Percentiles rank a stretch among this genome's conserved stretches.
phyloP scores from a whole-genome alignment of 2,888 invertebrate species.

The Ectemnius lituratus region DNA sequence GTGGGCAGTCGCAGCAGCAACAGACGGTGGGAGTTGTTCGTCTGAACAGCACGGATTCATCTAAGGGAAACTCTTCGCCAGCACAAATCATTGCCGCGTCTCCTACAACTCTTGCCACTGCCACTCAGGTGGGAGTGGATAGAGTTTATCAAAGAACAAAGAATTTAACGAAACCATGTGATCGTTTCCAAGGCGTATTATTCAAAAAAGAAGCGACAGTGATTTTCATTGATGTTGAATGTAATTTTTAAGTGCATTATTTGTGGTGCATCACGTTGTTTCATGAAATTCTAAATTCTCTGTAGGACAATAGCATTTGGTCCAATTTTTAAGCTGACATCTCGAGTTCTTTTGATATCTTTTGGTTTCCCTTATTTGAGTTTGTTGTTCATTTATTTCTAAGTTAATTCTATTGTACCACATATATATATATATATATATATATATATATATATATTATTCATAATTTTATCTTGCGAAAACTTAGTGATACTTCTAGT shows the following conservation, averaged over 20 bases:
- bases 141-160: conserved; percentile 55
- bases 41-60: conserved; percentile 75
- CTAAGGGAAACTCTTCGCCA: conserved; percentile 78
- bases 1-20: conserved; percentile 67
- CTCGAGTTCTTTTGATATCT: conserved; percentile 62
- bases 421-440: too few relatives aligned
- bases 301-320: conserved; percentile 22
- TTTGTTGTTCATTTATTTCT: conserved; percentile 67
- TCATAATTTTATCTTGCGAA: too few relatives aligned
- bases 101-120: conserved; percentile 76
- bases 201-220: too few relatives aligned
- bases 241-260: background rate
- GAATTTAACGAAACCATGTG: conserved; percentile 44
- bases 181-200: background rate
- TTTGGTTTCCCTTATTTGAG: conserved; percentile 77
- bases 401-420: conserved; percentile 20
- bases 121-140: conserved; percentile 77
- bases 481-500: too few relatives aligned
- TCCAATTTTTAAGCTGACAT: conserved; percentile 42
- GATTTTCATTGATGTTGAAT: too few relatives aligned
- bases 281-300: conserved; percentile 32
- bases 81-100: conserved; percentile 76
- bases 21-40: conserved; percentile 78
- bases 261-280: conserved; percentile 32
- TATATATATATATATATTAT: too few relatives aligned